phyloP scores from a whole-genome alignment of 1,140 invertebrate species.

The Megalonaias nervosa region DNA sequence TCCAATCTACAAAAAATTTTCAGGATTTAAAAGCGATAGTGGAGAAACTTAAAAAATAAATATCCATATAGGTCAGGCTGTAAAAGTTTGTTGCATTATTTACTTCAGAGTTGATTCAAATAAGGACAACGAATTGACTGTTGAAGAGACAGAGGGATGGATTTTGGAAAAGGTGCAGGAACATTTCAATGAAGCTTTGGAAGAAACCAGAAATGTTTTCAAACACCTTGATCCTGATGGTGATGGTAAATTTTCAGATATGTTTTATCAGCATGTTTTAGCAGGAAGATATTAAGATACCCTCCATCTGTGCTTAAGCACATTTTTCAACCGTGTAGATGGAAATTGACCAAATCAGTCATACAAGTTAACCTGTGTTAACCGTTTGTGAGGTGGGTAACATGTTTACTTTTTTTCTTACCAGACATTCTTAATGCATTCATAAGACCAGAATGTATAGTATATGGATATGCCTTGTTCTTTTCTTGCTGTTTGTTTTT shows the following conservation, averaged over 20 bases:
- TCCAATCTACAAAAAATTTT: background rate
- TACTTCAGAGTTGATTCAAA: constrained; percentile 79
- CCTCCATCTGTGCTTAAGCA: too few species aligned
- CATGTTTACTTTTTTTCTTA: too few species aligned
- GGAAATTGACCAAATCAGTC: too few species aligned
- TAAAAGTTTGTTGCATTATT: background rate
- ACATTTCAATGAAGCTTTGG: constrained; percentile 81
- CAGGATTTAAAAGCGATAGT: background rate
- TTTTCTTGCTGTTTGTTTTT: too few species aligned
- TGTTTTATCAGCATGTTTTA: background rate
- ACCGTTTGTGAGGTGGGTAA: too few species aligned
- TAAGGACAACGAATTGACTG: constrained; percentile 76
- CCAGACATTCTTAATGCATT: too few species aligned
- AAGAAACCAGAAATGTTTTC: constrained; percentile 83
- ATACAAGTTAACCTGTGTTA: too few species aligned
- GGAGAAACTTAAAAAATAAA: background rate
- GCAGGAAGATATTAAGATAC: too few species aligned
- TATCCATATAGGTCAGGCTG: background rate
- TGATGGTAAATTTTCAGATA: constrained; percentile 76
- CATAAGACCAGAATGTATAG: too few species aligned
- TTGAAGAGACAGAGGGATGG: constrained; percentile 81
- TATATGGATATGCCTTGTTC: too few species aligned
- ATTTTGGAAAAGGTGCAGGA: constrained; percentile 83
- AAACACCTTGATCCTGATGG: constrained; percentile 81
- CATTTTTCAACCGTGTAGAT: too few species aligned